Conservation (phyloP, 2,797 vertebrate genomes). For the Tragopan temminckii region DNA sequence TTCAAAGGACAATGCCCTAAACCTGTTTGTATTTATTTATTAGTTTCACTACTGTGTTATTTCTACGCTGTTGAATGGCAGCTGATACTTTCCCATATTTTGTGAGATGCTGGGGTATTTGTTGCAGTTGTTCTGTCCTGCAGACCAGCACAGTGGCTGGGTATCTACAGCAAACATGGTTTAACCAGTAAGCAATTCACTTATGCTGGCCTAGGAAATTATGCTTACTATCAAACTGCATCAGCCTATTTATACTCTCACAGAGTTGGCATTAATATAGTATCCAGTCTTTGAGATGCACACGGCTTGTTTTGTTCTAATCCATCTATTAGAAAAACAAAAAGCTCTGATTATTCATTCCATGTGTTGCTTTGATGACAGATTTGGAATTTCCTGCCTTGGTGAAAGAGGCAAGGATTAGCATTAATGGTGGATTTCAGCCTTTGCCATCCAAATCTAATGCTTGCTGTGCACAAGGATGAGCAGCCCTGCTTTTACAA, state of each 20-base stretch:
- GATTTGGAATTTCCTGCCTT: background rate
- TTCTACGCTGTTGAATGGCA: slow-evolving; percentile 7
- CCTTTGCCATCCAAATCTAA: background rate
- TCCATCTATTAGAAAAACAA: background rate
- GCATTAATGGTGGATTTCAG: background rate
- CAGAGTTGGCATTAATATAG: background rate
- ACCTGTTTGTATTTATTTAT: slow-evolving; percentile 27
- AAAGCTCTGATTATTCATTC: background rate
- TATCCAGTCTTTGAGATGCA: background rate
- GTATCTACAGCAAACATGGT: background rate
- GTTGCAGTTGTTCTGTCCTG: background rate
- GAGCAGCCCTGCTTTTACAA: background rate
- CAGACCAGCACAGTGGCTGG: background rate
- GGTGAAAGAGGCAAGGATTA: background rate
- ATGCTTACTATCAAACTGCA: slow-evolving; percentile 8
- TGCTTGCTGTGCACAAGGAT: accelerated
- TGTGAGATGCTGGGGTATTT: background rate
- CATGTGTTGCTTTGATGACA: background rate
- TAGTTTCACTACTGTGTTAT: background rate
- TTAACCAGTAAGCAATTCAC: slow-evolving; percentile 10
- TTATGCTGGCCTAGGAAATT: background rate
- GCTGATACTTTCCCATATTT: background rate
- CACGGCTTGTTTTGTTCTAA: background rate
- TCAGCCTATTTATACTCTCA: background rate
- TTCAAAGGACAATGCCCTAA: background rate